Percentiles rank a stretch among this genome's conserved stretches.
These are phyloP conservation scores for Monopis laevigella DNA, from an alignment of 2,888 invertebrate species.

Conservation along the genomic window DNA sequence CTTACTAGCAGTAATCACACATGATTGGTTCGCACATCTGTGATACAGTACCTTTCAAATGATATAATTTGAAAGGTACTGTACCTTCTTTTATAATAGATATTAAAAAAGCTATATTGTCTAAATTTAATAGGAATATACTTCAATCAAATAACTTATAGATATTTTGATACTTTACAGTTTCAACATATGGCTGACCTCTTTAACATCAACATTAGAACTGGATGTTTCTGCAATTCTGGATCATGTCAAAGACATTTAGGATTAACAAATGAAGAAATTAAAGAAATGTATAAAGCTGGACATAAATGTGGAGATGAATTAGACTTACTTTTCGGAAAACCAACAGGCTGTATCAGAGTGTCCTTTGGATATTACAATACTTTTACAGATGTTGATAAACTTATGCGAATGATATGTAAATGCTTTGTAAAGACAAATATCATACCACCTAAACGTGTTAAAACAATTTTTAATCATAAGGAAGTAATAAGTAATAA, in stretches of 20 bases:
- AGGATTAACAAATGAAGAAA: conserved; percentile 71
- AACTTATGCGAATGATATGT: conserved; percentile 76
- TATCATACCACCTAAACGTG: conserved; percentile 36
- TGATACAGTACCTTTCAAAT: not conserved
- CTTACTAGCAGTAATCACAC: too few species aligned
- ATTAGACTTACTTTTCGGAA: conserved; percentile 83
- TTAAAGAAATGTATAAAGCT: conserved; percentile 81
- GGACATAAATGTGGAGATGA: conserved; percentile 95
- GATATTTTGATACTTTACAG: conserved; percentile 42
- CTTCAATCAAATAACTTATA: too few species aligned
- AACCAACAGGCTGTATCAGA: conserved; percentile 91
- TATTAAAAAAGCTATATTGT: too few species aligned
- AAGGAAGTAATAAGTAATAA: conserved; percentile 18
- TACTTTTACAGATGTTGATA: conserved; percentile 74
- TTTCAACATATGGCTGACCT: conserved; percentile 90
- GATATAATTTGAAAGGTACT: too few species aligned
- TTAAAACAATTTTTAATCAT: conserved; percentile 20
- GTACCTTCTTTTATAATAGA: too few species aligned
- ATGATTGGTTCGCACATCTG: too few species aligned
- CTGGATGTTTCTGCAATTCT: conserved; percentile 97
- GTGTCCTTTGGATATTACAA: conserved; percentile 95
- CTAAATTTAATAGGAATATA: too few species aligned
- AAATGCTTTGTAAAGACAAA: conserved; percentile 73
- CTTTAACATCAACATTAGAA: conserved; percentile 85
- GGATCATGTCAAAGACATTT: conserved; percentile 91